Conservation (phyloP, 2,113 vertebrate genomes). For the Aspiorhynchus laticeps region DNA sequence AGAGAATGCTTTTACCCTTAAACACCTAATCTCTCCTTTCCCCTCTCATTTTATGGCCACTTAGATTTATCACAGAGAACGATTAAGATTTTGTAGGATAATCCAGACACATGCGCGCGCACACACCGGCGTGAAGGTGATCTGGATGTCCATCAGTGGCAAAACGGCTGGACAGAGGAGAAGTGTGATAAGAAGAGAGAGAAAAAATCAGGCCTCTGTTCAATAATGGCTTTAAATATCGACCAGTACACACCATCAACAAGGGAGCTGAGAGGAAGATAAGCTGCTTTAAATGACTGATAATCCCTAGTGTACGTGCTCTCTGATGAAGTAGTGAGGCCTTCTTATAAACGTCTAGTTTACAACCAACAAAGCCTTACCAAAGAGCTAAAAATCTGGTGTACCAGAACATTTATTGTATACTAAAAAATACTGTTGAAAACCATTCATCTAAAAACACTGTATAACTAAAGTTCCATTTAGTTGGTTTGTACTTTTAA, state of each 20-base stretch:
- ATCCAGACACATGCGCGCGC: neutral
- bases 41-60: conserved; percentile 10
- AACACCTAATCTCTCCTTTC: conserved; percentile 11
- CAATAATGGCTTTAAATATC: conserved; percentile 32
- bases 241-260: conserved; percentile 19
- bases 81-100: conserved; percentile 28
- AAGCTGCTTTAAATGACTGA: conserved; percentile 31
- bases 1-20: neutral
- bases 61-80: conserved; percentile 8
- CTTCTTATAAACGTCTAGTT: neutral
- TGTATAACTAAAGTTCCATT: neutral
- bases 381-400: neutral
- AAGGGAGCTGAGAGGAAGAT: conserved; percentile 5
- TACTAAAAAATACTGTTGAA: neutral
- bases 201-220: conserved; percentile 30
- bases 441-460: neutral
- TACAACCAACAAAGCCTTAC: neutral
- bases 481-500: neutral
- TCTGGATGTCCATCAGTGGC: conserved; percentile 32
- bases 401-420: neutral
- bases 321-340: neutral
- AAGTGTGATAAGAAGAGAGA: conserved; percentile 31
- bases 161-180: conserved; percentile 5
- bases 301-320: conserved; percentile 1
- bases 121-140: conserved; percentile 19